These are phyloP conservation scores for Bostrychus sinensis DNA, from an alignment of 2,113 vertebrate species.

Conservation along the genomic window DNA sequence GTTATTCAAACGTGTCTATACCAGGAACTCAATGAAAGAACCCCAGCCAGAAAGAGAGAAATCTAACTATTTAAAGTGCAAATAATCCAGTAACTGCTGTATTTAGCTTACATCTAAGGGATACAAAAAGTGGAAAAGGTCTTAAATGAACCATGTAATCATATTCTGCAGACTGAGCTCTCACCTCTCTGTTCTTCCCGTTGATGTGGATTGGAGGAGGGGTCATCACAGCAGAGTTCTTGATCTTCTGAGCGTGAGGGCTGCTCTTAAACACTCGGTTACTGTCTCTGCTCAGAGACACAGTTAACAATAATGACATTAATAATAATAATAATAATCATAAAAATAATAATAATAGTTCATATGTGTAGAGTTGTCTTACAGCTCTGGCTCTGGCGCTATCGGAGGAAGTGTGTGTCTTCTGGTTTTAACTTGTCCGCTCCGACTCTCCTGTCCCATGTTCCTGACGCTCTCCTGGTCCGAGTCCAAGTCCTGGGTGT, in stretches of 20 bases:
- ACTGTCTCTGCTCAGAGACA: constrained; percentile 69
- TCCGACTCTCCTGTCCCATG: constrained; percentile 62
- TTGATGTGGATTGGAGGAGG: constrained; percentile 84
- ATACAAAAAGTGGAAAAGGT: too few species aligned
- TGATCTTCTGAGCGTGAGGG: constrained; percentile 75
- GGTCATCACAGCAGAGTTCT: constrained; percentile 78
- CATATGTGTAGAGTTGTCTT: constrained; percentile 37
- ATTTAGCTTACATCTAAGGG: too few species aligned
- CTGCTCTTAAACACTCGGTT: constrained; percentile 81
- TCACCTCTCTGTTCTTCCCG: constrained; percentile 82
- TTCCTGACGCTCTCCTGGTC: constrained; percentile 83
- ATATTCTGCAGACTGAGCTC: constrained; percentile 9
- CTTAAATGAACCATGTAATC: neutral
- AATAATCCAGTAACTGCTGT: too few species aligned
- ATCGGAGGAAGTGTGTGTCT: constrained; percentile 82
- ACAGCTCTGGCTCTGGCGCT: constrained; percentile 79
- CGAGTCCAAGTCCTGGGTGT: constrained; percentile 78
- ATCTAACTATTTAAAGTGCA: too few species aligned
- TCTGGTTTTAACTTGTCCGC: constrained; percentile 67
- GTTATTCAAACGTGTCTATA: too few species aligned
- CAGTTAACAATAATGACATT: too few species aligned
- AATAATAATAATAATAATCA: too few species aligned
- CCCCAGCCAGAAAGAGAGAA: too few species aligned
- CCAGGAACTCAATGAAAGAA: too few species aligned
- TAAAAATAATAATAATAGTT: too few species aligned